Percentiles rank a stretch among this genome's conserved stretches.
These are phyloP conservation scores for Gavialis gangeticus DNA, from an alignment of 2,113 vertebrate species.

Conservation along the genomic window DNA sequence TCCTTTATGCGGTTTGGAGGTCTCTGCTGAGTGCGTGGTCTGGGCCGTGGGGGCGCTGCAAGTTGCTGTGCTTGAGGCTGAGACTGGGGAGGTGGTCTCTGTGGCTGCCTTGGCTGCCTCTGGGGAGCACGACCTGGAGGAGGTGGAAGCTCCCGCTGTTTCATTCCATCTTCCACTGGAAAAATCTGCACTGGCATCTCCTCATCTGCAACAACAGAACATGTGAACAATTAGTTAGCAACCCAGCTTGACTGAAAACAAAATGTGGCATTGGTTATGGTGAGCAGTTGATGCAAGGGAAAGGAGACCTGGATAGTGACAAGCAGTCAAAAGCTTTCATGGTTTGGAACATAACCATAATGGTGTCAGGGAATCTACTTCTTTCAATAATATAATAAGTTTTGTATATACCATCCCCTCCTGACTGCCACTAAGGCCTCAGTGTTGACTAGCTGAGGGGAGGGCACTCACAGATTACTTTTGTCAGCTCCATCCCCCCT, in stretches of 20 bases:
- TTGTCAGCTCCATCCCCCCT: background rate
- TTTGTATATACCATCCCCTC: fast-evolving
- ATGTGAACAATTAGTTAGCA: fast-evolving
- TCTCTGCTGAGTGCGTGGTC: slow-evolving; percentile 30
- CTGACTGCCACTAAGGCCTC: fast-evolving
- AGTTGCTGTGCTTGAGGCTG: background rate
- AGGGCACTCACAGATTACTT: fast-evolving
- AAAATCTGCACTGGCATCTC: background rate
- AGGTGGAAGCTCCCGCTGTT: background rate
- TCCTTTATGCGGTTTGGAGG: background rate
- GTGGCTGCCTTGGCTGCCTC: background rate
- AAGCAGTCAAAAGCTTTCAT: fast-evolving
- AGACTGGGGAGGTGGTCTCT: background rate
- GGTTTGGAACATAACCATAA: background rate
- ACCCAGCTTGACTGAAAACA: background rate
- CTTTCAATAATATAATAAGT: background rate
- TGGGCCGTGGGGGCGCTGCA: background rate
- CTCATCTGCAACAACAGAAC: slow-evolving; percentile 32
- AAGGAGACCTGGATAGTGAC: background rate
- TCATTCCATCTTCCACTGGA: fast-evolving
- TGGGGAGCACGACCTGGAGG: fast-evolving
- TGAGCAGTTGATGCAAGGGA: fast-evolving
- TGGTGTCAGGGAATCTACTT: background rate
- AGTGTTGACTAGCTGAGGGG: background rate
- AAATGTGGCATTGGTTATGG: background rate